phyloP scores from a whole-genome alignment of 2,888 invertebrate species.

The Falcaria lacertinaria region DNA sequence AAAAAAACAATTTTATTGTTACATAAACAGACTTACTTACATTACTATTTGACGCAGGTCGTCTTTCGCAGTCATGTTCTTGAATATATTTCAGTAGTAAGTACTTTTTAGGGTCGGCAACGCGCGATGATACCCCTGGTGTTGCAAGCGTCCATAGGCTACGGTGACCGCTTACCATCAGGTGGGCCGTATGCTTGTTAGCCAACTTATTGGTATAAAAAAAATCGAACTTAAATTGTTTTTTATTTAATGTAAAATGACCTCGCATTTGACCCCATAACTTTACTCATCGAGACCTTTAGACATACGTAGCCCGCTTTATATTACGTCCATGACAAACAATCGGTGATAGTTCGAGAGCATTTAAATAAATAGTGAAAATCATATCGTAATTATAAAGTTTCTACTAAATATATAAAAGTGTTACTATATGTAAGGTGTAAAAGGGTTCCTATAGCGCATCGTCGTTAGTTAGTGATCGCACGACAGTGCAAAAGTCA shows the following conservation, averaged over 20 bases:
- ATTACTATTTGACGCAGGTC: neutral
- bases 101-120: too few relatives aligned
- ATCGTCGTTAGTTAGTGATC: neutral
- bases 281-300: neutral
- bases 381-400: slow-evolving; percentile 21
- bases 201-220: too few relatives aligned
- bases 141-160: too few relatives aligned
- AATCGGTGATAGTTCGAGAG: slow-evolving; percentile 38
- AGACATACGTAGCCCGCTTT: neutral
- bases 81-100: too few relatives aligned
- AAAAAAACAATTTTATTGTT: neutral
- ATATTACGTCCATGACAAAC: slow-evolving; percentile 38
- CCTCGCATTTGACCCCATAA: neutral
- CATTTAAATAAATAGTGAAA: slow-evolving; percentile 41
- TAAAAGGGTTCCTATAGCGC: slow-evolving; percentile 13
- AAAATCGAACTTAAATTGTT: too few relatives aligned
- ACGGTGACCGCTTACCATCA: too few relatives aligned
- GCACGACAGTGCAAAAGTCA: neutral
- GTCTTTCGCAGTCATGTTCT: too few relatives aligned
- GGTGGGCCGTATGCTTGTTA: too few relatives aligned
- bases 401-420: slow-evolving; percentile 9
- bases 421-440: slow-evolving; percentile 6
- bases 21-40: too few relatives aligned
- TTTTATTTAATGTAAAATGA: neutral
- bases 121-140: too few relatives aligned